Percentiles rank a stretch among this genome's conserved stretches.
Evolutionary conservation across 1,140 invertebrate genomes (phyloP).

Genomic region (Hermetia illucens): DNA sequence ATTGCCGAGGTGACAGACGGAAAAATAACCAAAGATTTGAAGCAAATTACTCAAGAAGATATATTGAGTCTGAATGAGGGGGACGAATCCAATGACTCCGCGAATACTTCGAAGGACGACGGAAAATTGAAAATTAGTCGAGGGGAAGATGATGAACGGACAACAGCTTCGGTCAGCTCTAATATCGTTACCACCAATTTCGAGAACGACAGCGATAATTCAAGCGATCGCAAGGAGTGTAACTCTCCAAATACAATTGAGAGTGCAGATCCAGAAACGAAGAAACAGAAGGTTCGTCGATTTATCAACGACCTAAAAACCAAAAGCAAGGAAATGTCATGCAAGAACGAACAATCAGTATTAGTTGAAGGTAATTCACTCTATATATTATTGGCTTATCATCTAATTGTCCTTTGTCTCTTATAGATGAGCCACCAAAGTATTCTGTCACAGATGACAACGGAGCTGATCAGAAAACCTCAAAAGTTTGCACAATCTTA

Average conservation of each 20-base stretch:
- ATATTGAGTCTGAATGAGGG: no score
- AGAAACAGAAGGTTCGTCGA: conserved; percentile 20
- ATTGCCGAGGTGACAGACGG: no score
- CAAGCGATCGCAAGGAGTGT: conserved; percentile 9
- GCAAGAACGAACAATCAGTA: conserved; percentile 24
- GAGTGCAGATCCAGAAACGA: conserved; percentile 8
- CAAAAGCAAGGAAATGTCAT: conserved; percentile 11
- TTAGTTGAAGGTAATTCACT: conserved; percentile 22
- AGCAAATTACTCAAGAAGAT: no score
- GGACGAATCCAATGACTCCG: no score
- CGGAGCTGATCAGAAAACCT: conserved; percentile 16
- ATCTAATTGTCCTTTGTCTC: conserved; percentile 1
- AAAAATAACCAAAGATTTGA: no score
- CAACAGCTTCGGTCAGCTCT: conserved; percentile 26
- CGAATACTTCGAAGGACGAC: conserved; percentile 15
- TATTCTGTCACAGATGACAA: conserved; percentile 9
- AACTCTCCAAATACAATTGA: conserved; percentile 12
- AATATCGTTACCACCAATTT: conserved; percentile 14
- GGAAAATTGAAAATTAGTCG: conserved; percentile 9
- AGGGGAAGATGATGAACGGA: conserved; percentile 24
- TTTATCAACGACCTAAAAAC: conserved; percentile 15
- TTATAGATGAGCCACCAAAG: conserved; percentile 19
- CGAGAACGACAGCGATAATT: conserved; percentile 13
- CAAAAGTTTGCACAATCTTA: conserved; percentile 29
- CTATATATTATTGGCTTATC: no score